phyloP scores from a whole-genome alignment of 2,888 invertebrate genomes.

The Andrena marginata region DNA sequence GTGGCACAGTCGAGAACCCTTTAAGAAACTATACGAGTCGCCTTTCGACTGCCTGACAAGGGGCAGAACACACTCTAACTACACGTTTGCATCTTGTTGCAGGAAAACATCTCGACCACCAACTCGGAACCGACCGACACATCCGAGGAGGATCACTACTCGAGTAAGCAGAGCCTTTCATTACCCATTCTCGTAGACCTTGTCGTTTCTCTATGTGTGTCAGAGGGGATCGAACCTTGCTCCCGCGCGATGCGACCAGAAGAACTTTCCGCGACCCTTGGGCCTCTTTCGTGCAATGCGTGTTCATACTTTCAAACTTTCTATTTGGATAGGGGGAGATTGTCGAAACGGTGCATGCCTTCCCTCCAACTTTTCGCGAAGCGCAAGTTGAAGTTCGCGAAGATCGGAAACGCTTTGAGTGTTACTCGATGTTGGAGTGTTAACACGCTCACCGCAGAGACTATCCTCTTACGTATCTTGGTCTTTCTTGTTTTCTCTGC shows the following conservation, averaged over 20 bases:
- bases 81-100: slow-evolving; percentile 84
- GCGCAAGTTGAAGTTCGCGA: background rate
- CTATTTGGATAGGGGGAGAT: background rate
- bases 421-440: background rate
- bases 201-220: slow-evolving; percentile 47
- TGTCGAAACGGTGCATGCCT: background rate
- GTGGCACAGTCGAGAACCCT: no score
- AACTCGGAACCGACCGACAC: slow-evolving; percentile 89
- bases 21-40: no score
- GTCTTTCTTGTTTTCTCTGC: no score
- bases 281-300: background rate
- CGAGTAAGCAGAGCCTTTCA: slow-evolving; percentile 86
- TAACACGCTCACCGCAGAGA: no score
- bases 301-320: background rate
- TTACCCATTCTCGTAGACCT: slow-evolving; percentile 56
- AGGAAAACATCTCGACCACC: slow-evolving; percentile 89
- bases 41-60: slow-evolving; percentile 6
- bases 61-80: slow-evolving; percentile 34
- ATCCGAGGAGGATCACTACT: slow-evolving; percentile 90
- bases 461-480: no score
- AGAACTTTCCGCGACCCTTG: background rate
- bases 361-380: background rate
- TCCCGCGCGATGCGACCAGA: slow-evolving; percentile 26
- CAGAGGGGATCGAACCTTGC: slow-evolving; percentile 49
- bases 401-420: background rate